These are phyloP conservation scores for Heliconius ethilla DNA, from an alignment of 2,888 invertebrate species.

Conservation along the genomic window DNA sequence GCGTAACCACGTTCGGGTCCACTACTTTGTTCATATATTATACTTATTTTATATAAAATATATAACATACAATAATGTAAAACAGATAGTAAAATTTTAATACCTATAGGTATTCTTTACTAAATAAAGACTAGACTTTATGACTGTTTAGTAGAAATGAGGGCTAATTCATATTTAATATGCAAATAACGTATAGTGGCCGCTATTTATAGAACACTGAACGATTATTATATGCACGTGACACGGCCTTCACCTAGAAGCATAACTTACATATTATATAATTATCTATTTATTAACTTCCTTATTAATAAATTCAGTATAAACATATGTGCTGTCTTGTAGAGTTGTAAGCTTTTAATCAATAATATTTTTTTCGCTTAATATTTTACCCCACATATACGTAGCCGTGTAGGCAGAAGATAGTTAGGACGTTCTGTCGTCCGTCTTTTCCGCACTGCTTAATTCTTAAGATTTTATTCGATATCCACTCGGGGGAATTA, in stretches of 20 bases:
- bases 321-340: no score
- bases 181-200: neutral
- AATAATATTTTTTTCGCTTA: neutral
- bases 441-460: no score
- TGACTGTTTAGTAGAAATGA: neutral
- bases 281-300: neutral
- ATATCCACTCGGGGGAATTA: no score
- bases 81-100: neutral
- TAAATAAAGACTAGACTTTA: neutral
- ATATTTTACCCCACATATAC: neutral
- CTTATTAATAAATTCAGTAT: no score
- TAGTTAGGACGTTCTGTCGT: no score
- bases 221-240: neutral
- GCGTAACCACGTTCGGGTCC: no score
- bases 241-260: slow-evolving; percentile 10
- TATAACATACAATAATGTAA: no score
- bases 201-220: slow-evolving; percentile 2
- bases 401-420: no score
- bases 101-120: neutral
- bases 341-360: no score
- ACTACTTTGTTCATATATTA: no score
- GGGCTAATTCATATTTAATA: slow-evolving; percentile 3
- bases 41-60: no score
- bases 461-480: no score
- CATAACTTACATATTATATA: neutral